These are phyloP conservation scores for Elmis aenea DNA, from an alignment of 2,888 invertebrate species.

Conservation along the genomic window DNA sequence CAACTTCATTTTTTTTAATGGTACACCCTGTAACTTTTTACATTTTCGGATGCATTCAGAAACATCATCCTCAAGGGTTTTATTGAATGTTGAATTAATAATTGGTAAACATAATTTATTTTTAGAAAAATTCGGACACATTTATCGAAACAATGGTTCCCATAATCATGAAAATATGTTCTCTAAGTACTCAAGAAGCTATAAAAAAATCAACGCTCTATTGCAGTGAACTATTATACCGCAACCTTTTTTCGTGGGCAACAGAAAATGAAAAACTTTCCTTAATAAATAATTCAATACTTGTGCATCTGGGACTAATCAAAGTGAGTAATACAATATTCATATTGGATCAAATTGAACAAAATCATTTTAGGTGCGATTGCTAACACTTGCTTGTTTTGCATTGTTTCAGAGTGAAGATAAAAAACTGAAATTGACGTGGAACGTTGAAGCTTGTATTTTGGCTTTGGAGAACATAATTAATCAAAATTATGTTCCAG, in stretches of 20 bases:
- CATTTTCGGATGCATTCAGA: slow-evolving; percentile 3
- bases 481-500: slow-evolving; percentile 51
- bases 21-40: too few relatives aligned
- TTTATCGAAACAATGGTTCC: slow-evolving; percentile 42
- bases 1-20: too few relatives aligned
- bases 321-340: slow-evolving; percentile 54
- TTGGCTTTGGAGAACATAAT: slow-evolving; percentile 52
- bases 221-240: slow-evolving; percentile 50
- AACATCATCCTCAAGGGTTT: background rate
- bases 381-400: too few relatives aligned
- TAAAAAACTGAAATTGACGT: slow-evolving; percentile 57
- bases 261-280: slow-evolving; percentile 49
- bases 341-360: background rate
- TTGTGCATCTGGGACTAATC: slow-evolving; percentile 63
- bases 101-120: slow-evolving; percentile 8
- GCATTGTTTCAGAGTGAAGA: slow-evolving; percentile 59
- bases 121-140: slow-evolving; percentile 28
- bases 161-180: slow-evolving; percentile 52
- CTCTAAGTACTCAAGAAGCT: slow-evolving; percentile 52
- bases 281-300: slow-evolving; percentile 58
- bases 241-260: slow-evolving; percentile 52
- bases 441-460: slow-evolving; percentile 61
- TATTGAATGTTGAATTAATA: slow-evolving; percentile 1
- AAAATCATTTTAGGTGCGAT: too few relatives aligned
- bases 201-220: slow-evolving; percentile 41